These are phyloP conservation scores for Tetragnatha versicolor DNA, from an alignment of 1,140 invertebrate species.

Conservation along the genomic window DNA sequence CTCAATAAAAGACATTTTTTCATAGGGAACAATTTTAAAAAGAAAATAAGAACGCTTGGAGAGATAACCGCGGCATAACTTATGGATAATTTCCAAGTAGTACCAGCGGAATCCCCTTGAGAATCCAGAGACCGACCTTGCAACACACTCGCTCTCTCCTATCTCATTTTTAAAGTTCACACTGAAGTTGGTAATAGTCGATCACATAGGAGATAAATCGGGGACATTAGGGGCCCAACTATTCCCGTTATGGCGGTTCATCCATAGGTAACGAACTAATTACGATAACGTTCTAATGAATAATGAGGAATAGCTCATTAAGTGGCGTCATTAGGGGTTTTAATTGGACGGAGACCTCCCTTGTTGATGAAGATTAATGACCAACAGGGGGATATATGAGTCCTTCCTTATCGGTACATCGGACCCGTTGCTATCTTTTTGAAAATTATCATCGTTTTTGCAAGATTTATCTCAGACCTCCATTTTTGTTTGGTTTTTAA, in stretches of 20 bases:
- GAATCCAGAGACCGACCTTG: too few species aligned
- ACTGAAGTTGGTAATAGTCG: too few species aligned
- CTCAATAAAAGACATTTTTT: too few species aligned
- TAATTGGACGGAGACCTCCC: constrained; percentile 42
- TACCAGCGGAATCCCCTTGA: too few species aligned
- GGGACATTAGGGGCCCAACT: neutral
- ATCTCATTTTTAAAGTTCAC: too few species aligned
- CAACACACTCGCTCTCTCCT: too few species aligned
- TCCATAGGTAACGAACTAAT: constrained; percentile 48
- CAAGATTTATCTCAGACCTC: constrained; percentile 24
- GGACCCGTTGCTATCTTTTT: constrained; percentile 3
- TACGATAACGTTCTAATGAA: constrained; percentile 34
- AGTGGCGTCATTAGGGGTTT: constrained; percentile 34
- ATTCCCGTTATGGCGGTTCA: neutral
- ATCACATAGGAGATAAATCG: constrained; percentile 29
- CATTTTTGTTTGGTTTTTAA: too few species aligned
- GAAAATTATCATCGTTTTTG: constrained; percentile 31
- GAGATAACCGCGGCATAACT: too few species aligned
- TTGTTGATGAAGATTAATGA: constrained; percentile 42
- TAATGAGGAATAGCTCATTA: constrained; percentile 28
- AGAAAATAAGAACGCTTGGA: too few species aligned
- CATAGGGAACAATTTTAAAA: too few species aligned
- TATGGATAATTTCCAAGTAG: too few species aligned
- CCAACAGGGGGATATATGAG: constrained; percentile 35
- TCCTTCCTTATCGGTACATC: neutral